Conservation (phyloP, 1,140 invertebrate species). For the Cyrtorhinus lividipennis region DNA sequence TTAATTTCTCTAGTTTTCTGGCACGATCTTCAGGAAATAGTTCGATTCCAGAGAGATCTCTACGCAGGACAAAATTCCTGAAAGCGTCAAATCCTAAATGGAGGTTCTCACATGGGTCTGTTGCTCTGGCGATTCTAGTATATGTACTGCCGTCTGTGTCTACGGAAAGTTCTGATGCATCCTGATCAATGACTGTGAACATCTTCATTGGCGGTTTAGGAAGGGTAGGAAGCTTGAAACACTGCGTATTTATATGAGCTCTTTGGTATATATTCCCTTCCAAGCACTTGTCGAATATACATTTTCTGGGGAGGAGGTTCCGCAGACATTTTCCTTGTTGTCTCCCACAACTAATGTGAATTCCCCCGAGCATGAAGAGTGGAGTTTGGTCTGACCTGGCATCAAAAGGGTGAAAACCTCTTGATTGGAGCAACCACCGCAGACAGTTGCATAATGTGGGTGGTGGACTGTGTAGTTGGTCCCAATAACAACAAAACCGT, state of each 20-base stretch:
- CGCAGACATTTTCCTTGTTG: not conserved
- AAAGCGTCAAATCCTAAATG: not conserved
- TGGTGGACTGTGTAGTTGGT: not conserved
- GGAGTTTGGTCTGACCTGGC: not conserved
- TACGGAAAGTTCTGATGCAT: not conserved
- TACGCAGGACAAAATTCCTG: not conserved
- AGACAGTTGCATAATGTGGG: not conserved
- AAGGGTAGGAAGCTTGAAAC: not conserved
- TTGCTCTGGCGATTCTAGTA: not conserved
- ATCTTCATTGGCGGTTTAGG: not conserved
- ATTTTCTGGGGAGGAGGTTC: not conserved
- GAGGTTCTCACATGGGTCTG: not conserved
- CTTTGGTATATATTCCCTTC: not conserved
- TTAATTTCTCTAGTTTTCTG: not conserved
- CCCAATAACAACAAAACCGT: conserved; percentile 9
- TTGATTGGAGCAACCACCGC: not conserved
- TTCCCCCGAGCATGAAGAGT: not conserved
- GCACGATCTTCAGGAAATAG: not conserved
- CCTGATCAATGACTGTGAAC: not conserved
- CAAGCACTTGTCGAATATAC: not conserved
- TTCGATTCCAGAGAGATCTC: not conserved
- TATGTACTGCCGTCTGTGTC: not conserved
- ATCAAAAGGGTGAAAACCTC: not conserved
- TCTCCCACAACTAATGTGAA: not conserved
- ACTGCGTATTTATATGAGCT: not conserved